These are phyloP conservation scores for Hoplias malabaricus DNA, from an alignment of 2,113 vertebrate species.

Conservation along the genomic window DNA sequence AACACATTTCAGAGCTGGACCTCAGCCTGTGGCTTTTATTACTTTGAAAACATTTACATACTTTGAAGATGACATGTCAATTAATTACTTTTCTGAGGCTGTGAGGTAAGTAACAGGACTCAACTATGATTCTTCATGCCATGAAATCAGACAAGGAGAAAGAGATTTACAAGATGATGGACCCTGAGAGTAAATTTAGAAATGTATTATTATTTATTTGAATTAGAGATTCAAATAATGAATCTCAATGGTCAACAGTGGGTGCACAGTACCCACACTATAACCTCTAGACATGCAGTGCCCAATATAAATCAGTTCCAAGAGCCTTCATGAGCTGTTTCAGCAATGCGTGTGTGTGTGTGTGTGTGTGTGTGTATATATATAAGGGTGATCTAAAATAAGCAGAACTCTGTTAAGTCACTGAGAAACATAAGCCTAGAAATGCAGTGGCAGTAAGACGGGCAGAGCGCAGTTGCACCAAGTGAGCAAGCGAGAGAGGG, in stretches of 20 bases:
- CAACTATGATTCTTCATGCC: neutral
- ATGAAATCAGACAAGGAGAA: neutral
- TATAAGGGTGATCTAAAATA: conserved; percentile 45
- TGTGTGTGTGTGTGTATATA: too few relatives aligned
- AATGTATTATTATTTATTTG: neutral
- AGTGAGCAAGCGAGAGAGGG: conserved; percentile 41
- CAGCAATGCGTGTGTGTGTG: conserved; percentile 42
- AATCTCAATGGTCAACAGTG: too few relatives aligned
- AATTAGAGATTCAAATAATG: neutral
- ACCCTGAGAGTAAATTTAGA: neutral
- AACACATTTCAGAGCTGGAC: neutral
- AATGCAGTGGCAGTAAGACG: conserved; percentile 27
- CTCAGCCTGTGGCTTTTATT: neutral
- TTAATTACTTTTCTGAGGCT: neutral
- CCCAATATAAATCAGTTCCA: conserved; percentile 44
- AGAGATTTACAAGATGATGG: neutral
- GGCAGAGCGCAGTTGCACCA: conserved; percentile 56
- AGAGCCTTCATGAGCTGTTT: conserved; percentile 25
- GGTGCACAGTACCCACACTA: neutral
- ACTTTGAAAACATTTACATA: neutral
- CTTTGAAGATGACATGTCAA: neutral
- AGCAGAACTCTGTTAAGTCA: conserved; percentile 40
- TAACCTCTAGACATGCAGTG: conserved; percentile 19
- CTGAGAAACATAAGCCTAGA: conserved; percentile 31
- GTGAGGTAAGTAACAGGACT: neutral